phyloP scores from a whole-genome alignment of 2,113 vertebrate genomes.

The Pterocles gutturalis region DNA sequence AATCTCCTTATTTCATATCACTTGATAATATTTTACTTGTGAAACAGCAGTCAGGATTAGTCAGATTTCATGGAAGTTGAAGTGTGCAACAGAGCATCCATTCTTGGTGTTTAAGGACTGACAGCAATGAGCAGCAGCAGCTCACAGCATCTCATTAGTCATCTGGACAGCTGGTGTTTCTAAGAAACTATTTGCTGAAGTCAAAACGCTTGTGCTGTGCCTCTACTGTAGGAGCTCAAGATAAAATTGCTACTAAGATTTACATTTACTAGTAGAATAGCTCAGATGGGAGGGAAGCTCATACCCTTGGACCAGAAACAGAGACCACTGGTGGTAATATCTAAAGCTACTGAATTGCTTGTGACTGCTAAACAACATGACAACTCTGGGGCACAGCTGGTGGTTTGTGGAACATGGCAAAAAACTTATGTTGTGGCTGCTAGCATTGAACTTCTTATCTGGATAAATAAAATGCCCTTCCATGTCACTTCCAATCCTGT shows the following conservation, averaged over 20 bases:
- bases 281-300: background rate
- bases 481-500: constrained; percentile 34
- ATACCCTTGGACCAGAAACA: background rate
- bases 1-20: background rate
- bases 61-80: background rate
- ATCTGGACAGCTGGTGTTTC: background rate
- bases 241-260: background rate
- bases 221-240: background rate
- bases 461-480: constrained; percentile 55
- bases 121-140: background rate
- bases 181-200: background rate
- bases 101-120: background rate
- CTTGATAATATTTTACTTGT: background rate
- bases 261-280: background rate
- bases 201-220: background rate
- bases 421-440: constrained; percentile 60
- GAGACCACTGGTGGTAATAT: background rate
- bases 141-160: background rate
- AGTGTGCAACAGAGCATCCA: background rate
- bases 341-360: background rate
- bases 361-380: background rate
- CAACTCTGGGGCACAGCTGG: constrained; percentile 57
- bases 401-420: constrained; percentile 32
- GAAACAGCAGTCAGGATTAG: background rate
- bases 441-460: background rate